phyloP scores from a whole-genome alignment of 2,113 vertebrate species.

The Chitala chitala region DNA sequence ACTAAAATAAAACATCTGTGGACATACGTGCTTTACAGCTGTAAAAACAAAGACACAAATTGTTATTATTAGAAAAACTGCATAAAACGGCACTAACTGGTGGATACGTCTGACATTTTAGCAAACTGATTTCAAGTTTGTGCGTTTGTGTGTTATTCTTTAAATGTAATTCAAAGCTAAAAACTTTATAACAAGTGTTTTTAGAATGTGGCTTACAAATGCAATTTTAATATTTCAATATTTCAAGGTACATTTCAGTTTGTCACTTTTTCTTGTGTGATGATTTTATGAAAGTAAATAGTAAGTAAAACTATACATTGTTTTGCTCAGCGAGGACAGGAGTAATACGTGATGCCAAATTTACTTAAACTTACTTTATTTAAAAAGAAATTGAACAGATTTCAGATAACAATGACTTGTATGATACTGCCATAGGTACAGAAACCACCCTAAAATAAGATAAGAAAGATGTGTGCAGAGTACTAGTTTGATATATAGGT shows the following conservation, averaged over 20 bases:
- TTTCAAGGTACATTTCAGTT: too few relatives aligned
- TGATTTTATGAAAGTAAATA: not conserved
- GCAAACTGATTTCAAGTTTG: not conserved
- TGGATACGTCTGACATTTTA: not conserved
- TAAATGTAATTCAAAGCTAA: slow-evolving; percentile 12
- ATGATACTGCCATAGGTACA: too few relatives aligned
- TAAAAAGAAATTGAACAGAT: not conserved
- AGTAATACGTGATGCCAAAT: not conserved
- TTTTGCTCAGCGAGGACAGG: not conserved
- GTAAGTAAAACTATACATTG: not conserved
- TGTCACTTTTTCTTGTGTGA: slow-evolving; percentile 21
- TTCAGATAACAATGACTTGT: too few relatives aligned
- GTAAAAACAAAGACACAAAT: slow-evolving; percentile 29
- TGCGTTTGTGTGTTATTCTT: slow-evolving; percentile 14
- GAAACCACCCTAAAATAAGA: too few relatives aligned
- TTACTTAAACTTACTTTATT: not conserved
- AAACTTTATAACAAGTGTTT: slow-evolving; percentile 34
- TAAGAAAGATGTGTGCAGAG: too few relatives aligned
- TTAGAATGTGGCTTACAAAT: slow-evolving; percentile 45
- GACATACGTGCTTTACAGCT: slow-evolving; percentile 15
- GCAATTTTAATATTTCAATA: slow-evolving; percentile 31
- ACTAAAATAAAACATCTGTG: slow-evolving; percentile 27
- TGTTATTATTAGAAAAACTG: not conserved
- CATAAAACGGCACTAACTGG: not conserved
- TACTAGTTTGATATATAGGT: slow-evolving; percentile 24